These are phyloP conservation scores for Cylindroiulus punctatus DNA, from an alignment of 2,888 invertebrate species.

Conservation along the genomic window DNA sequence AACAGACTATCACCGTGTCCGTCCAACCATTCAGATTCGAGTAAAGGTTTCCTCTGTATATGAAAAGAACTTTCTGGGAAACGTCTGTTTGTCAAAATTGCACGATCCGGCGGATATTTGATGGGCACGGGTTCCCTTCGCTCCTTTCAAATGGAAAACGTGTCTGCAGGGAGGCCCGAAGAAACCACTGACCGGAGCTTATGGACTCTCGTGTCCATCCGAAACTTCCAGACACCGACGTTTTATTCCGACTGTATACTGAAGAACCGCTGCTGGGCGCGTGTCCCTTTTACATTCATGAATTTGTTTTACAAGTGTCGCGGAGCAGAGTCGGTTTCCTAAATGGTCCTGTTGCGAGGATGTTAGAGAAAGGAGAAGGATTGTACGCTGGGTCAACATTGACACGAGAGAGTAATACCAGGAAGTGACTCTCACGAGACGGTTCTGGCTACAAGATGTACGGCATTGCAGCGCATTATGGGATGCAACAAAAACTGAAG, in stretches of 20 bases:
- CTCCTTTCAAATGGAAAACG: background rate
- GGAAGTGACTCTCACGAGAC: conserved; percentile 20
- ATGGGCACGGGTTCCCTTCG: background rate
- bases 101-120: background rate
- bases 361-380: background rate
- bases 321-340: background rate
- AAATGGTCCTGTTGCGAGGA: conserved; percentile 36
- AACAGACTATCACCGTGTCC: background rate
- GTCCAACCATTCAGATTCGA: background rate
- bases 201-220: background rate
- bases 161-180: background rate
- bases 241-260: background rate
- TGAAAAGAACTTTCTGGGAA: background rate
- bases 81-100: background rate
- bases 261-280: background rate
- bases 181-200: background rate
- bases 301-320: conserved; percentile 11
- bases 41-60: background rate
- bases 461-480: background rate
- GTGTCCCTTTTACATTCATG: background rate
- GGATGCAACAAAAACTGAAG: conserved; percentile 23
- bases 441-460: background rate
- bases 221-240: background rate
- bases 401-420: conserved; percentile 34
- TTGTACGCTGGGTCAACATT: conserved; percentile 26